Conservation (phyloP, 2,888 invertebrate genomes). For the Luperina testacea region DNA sequence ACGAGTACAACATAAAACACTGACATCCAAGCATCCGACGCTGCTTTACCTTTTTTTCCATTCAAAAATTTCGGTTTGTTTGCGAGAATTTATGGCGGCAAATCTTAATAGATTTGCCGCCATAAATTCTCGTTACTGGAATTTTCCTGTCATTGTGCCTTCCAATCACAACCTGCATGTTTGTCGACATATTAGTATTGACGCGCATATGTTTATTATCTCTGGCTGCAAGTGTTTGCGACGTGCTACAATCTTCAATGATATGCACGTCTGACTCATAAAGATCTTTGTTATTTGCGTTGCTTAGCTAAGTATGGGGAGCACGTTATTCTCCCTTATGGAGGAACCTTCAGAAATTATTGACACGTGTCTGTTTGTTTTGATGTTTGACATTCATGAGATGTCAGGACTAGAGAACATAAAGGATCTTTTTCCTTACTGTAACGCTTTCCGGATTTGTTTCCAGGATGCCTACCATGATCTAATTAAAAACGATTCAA, state of each 20-base stretch:
- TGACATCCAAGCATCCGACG: not conserved
- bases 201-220: slow-evolving; percentile 34
- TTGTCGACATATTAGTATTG: slow-evolving; percentile 36
- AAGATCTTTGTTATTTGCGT: slow-evolving; percentile 42
- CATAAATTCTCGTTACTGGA: slow-evolving; percentile 28
- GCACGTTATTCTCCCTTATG: slow-evolving; percentile 36
- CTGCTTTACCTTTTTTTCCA: not conserved
- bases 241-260: slow-evolving; percentile 21
- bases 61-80: slow-evolving; percentile 10
- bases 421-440: slow-evolving; percentile 18
- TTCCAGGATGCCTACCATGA: not conserved
- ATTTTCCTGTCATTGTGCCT: slow-evolving; percentile 49
- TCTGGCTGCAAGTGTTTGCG: slow-evolving; percentile 28
- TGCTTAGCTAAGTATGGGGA: slow-evolving; percentile 24
- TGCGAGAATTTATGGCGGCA: no score
- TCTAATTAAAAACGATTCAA: no score
- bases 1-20: not conserved
- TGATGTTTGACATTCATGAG: slow-evolving; percentile 33
- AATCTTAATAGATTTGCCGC: slow-evolving; percentile 2
- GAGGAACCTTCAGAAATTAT: slow-evolving; percentile 45
- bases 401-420: not conserved
- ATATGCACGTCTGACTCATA: slow-evolving; percentile 43
- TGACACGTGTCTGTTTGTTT: slow-evolving; percentile 29
- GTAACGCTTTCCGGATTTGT: slow-evolving; percentile 5
- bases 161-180: slow-evolving; percentile 23